Conservation (phyloP, 2,797 vertebrate genomes). For the Lagorchestes hirsutus region DNA sequence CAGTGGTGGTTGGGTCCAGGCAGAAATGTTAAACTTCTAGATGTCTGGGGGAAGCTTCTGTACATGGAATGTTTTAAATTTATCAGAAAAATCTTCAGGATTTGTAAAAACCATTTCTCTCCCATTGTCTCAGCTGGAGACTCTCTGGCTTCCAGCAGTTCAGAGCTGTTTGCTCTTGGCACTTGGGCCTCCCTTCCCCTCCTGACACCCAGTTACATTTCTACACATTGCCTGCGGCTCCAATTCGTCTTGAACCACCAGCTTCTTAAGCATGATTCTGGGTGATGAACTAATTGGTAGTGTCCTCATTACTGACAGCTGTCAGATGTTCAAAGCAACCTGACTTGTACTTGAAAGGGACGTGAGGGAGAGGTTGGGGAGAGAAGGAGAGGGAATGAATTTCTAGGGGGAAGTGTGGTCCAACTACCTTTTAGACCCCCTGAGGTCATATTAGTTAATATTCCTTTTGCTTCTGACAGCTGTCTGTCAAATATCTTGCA, state of each 20-base stretch:
- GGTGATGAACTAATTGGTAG: constrained; percentile 30
- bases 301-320: constrained; percentile 12
- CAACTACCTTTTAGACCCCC: background rate
- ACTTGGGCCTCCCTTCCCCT: background rate
- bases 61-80: constrained; percentile 5
- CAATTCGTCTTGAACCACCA: background rate
- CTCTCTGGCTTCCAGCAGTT: background rate
- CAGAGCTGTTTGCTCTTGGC: background rate
- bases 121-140: background rate
- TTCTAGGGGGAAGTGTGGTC: background rate
- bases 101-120: background rate
- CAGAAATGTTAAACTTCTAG: background rate
- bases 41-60: background rate
- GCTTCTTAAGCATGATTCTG: constrained; percentile 6
- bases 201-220: background rate
- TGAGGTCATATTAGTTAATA: background rate
- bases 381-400: background rate
- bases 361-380: constrained; percentile 14
- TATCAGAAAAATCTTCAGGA: background rate
- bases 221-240: background rate
- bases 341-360: background rate
- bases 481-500: background rate
- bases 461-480: background rate
- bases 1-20: background rate
- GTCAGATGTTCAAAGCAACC: constrained; percentile 27